phyloP scores from a whole-genome alignment of 2,113 vertebrate species.

The Galemys pyrenaicus region DNA sequence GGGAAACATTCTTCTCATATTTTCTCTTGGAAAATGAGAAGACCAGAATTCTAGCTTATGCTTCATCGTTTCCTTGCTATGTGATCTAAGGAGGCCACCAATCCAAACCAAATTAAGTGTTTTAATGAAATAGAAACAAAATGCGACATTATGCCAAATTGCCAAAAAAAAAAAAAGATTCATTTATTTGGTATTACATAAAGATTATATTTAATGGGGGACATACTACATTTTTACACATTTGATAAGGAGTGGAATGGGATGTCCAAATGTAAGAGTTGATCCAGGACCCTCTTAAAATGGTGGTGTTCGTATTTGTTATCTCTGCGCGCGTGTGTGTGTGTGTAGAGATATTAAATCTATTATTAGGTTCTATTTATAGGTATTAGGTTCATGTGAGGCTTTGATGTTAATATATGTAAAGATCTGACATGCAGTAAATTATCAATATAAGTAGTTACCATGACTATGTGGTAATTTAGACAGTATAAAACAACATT shows the following conservation, averaged over 20 bases:
- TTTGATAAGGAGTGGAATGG: neutral
- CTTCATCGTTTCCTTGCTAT: neutral
- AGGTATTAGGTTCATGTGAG: neutral
- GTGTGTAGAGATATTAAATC: no score
- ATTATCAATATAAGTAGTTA: neutral
- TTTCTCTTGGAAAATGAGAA: neutral
- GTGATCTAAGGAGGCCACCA: neutral
- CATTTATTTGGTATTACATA: slow-evolving; percentile 16
- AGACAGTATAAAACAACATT: neutral
- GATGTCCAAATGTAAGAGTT: neutral
- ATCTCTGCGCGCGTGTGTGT: no score
- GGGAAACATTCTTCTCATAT: neutral
- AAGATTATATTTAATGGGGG: slow-evolving; percentile 19
- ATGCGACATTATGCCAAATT: neutral
- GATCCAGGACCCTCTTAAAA: neutral
- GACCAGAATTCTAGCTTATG: neutral
- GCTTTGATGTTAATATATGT: neutral
- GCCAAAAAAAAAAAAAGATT: slow-evolving; percentile 17
- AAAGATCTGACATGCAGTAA: neutral
- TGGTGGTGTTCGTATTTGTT: neutral
- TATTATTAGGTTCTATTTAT: neutral
- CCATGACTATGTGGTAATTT: neutral
- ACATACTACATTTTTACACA: neutral
- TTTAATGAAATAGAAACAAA: neutral
- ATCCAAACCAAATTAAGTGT: neutral